Percentiles rank a stretch among this genome's conserved stretches.
Conservation (phyloP, 2,113 vertebrate genomes). For the Syngnathus floridae region DNA sequence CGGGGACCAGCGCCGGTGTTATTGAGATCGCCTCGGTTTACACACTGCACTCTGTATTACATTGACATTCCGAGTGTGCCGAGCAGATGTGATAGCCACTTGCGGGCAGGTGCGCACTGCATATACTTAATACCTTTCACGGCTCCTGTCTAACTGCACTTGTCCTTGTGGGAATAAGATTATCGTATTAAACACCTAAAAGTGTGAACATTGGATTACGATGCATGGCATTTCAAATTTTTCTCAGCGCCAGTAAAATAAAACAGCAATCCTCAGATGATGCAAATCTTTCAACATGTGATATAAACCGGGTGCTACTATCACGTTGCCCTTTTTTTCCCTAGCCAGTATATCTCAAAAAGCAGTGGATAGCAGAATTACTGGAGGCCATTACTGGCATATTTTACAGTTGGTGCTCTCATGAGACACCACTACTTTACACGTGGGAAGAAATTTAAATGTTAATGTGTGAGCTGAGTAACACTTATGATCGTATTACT, state of each 20-base stretch:
- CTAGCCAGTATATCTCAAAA: neutral
- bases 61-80: slow-evolving; percentile 11
- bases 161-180: neutral
- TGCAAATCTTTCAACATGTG: neutral
- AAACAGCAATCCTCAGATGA: neutral
- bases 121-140: neutral
- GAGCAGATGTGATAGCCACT: slow-evolving; percentile 6
- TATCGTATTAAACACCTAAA: neutral
- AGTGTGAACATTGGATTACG: neutral
- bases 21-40: slow-evolving; percentile 62
- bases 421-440: neutral
- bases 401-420: slow-evolving; percentile 1
- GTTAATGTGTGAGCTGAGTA: neutral
- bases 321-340: neutral
- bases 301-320: neutral
- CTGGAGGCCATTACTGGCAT: neutral
- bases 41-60: slow-evolving; percentile 9
- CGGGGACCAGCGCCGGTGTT: slow-evolving; percentile 66
- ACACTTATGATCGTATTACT: neutral
- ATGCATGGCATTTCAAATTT: neutral
- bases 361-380: neutral
- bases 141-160: neutral
- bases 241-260: neutral
- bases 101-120: neutral
- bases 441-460: neutral